Evolutionary conservation across 2,797 vertebrate species (phyloP).

Genomic region (Epinephelus awoara): DNA sequence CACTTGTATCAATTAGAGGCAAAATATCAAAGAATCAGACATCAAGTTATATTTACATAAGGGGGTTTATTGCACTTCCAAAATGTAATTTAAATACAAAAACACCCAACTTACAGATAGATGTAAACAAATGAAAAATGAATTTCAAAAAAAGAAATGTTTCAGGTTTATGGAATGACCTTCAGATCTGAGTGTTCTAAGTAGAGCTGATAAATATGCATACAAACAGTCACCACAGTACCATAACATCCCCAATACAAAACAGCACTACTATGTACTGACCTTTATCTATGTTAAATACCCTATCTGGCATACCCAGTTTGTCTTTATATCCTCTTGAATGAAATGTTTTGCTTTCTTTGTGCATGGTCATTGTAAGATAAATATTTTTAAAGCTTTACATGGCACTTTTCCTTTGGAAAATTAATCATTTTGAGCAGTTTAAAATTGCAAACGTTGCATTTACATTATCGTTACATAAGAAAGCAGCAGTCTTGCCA

Average conservation of each 20-base stretch:
- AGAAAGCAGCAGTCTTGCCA: conserved; percentile 2
- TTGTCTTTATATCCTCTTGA: neutral
- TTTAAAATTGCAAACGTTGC: conserved; percentile 13
- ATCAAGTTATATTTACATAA: conserved; percentile 9
- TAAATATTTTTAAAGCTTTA: conserved; percentile 52
- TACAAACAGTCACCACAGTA: conserved; percentile 31
- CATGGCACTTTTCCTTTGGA: conserved; percentile 62
- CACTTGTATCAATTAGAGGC: neutral
- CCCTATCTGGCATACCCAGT: conserved; percentile 17
- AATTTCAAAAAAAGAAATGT: conserved; percentile 25
- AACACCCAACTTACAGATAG: conserved; percentile 34
- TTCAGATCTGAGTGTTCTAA: conserved; percentile 40
- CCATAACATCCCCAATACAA: conserved; percentile 25
- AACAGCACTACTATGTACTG: conserved; percentile 33
- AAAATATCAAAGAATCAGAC: neutral
- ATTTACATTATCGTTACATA: conserved; percentile 1
- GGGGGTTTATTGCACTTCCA: conserved; percentile 84
- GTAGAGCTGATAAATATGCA: conserved; percentile 49
- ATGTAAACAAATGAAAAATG: conserved; percentile 48
- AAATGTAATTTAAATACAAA: conserved; percentile 67
- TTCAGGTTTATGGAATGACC: conserved; percentile 42
- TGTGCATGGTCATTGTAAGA: conserved; percentile 14
- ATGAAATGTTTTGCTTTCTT: conserved; percentile 22
- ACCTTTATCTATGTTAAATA: conserved; percentile 23
- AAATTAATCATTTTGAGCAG: conserved; percentile 14